Percentiles rank a stretch among this genome's conserved stretches.
These are phyloP conservation scores for Salminus brasiliensis DNA, from an alignment of 2,113 vertebrate genomes.

Conservation along the genomic window DNA sequence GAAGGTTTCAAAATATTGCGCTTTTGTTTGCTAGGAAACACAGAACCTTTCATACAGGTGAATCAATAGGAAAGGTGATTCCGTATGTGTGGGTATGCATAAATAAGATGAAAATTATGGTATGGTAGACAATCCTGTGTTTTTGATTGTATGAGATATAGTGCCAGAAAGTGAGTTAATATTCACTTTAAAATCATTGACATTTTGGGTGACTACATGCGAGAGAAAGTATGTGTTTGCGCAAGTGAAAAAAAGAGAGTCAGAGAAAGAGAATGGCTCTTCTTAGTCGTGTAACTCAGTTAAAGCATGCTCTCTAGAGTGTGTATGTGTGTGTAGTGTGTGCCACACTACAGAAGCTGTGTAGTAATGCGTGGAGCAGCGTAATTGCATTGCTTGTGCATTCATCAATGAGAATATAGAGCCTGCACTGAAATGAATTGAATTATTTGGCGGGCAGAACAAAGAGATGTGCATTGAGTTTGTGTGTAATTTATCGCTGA, in stretches of 20 bases:
- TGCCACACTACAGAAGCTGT: slow-evolving; percentile 55
- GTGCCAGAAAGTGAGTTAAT: background rate
- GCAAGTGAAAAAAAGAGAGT: background rate
- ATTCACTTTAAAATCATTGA: background rate
- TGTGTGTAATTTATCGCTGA: slow-evolving; percentile 78
- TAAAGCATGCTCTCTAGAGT: slow-evolving; percentile 8
- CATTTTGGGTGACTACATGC: background rate
- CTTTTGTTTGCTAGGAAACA: too few relatives aligned
- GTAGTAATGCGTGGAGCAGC: slow-evolving; percentile 70
- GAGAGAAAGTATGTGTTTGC: slow-evolving; percentile 20
- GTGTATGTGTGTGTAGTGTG: slow-evolving; percentile 13
- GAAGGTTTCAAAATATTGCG: too few relatives aligned
- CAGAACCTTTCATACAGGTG: too few relatives aligned
- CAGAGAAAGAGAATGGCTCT: slow-evolving; percentile 2
- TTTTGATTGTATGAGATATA: background rate
- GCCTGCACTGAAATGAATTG: slow-evolving; percentile 75
- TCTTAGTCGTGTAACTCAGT: slow-evolving; percentile 3
- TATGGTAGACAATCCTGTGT: background rate
- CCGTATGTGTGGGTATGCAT: too few relatives aligned
- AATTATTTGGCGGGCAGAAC: slow-evolving; percentile 79
- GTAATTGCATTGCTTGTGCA: slow-evolving; percentile 79
- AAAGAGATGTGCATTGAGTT: slow-evolving; percentile 81
- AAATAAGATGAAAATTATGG: too few relatives aligned
- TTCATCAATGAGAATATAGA: slow-evolving; percentile 76
- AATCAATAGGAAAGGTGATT: background rate